These are phyloP conservation scores for Cheirogaleus major DNA, from an alignment of 2,797 vertebrate species.

Conservation along the genomic window DNA sequence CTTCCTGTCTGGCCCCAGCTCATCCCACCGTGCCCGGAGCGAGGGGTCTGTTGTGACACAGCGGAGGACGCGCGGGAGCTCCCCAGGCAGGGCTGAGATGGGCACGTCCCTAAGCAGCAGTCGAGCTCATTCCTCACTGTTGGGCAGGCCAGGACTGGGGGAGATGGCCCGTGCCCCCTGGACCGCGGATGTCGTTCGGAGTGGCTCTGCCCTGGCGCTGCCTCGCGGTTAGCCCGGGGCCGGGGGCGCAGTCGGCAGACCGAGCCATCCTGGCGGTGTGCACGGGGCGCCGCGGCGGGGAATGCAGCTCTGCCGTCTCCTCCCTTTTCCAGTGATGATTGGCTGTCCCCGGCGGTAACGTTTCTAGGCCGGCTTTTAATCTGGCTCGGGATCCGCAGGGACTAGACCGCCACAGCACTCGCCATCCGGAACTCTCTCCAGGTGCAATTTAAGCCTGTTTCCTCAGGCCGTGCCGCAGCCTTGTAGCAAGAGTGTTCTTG, in stretches of 20 bases:
- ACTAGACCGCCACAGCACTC: not conserved
- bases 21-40: not conserved
- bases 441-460: not conserved
- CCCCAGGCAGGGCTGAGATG: not conserved
- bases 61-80: not conserved
- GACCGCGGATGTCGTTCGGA: not conserved
- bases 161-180: rapidly evolving
- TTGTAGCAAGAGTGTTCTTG: not conserved
- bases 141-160: not conserved
- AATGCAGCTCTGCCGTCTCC: not conserved
- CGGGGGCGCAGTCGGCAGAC: rapidly evolving
- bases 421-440: not conserved
- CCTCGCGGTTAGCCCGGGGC: not conserved
- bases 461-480: not conserved
- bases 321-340: slow-evolving; percentile 46
- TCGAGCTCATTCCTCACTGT: not conserved
- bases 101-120: not conserved
- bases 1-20: not conserved
- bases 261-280: not conserved
- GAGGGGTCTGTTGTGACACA: not conserved
- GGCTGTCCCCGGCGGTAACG: slow-evolving; percentile 19
- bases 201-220: not conserved
- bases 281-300: too few relatives aligned
- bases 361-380: slow-evolving; percentile 54
- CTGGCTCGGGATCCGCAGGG: slow-evolving; percentile 44